Conservation (phyloP, 2,797 vertebrate genomes). For the Platyrinchus mystaceus region DNA sequence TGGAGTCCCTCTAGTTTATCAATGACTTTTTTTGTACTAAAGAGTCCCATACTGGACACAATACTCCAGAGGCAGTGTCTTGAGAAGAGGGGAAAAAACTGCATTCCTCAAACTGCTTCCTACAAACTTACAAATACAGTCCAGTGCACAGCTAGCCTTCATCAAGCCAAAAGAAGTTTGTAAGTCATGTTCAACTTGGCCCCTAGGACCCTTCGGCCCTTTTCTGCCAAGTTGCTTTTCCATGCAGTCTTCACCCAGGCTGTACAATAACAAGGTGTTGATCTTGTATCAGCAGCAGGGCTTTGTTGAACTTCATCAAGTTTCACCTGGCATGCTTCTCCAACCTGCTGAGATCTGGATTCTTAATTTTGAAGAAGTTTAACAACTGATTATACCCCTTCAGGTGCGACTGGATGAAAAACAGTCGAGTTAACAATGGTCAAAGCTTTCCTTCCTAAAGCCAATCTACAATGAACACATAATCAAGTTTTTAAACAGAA, state of each 20-base stretch:
- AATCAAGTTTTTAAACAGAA: not conserved
- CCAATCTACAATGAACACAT: not conserved
- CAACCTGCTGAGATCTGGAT: not conserved
- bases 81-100: not conserved
- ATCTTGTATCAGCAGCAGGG: not conserved
- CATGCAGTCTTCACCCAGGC: not conserved
- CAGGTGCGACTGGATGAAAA: not conserved
- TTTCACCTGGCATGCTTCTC: not conserved
- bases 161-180: not conserved
- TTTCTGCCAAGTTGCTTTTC: not conserved
- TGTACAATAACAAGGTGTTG: not conserved
- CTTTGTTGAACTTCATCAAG: not conserved
- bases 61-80: not conserved
- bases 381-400: not conserved
- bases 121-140: not conserved
- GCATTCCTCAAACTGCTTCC: not conserved
- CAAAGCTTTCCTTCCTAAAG: not conserved
- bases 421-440: not conserved
- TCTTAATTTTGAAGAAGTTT: not conserved
- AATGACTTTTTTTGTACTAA: not conserved
- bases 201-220: not conserved
- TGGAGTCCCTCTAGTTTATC: not conserved
- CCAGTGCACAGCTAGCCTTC: not conserved
- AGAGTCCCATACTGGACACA: not conserved
- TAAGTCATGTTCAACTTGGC: not conserved